A percentile compares a stretch with the other conserved stretches of the same genome.
These are phyloP conservation scores for Pachliopta kotzebuea DNA, from an alignment of 2,888 invertebrate species.

Conservation along the genomic window DNA sequence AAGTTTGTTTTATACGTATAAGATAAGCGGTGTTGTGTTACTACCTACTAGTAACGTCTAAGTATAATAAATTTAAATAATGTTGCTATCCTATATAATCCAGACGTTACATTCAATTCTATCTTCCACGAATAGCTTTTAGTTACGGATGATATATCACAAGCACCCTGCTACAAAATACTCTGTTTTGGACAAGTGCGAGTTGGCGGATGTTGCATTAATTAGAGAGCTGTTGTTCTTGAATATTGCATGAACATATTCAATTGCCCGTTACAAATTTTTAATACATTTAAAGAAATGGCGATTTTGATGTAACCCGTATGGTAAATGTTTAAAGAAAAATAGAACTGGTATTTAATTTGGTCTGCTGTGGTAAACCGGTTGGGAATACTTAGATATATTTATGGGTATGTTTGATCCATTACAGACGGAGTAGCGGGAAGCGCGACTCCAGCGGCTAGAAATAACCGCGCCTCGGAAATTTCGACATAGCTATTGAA, in stretches of 20 bases:
- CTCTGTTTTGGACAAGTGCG: too few species aligned
- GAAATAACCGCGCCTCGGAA: conserved; percentile 10
- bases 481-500: conserved; percentile 11
- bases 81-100: not conserved
- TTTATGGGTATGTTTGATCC: conserved; percentile 22
- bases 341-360: not conserved
- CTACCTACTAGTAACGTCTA: not conserved
- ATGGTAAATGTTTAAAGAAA: not conserved
- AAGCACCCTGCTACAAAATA: too few species aligned
- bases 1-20: not conserved
- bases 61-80: too few species aligned
- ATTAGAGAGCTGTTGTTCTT: too few species aligned
- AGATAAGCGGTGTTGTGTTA: not conserved
- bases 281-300: too few species aligned
- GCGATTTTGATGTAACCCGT: too few species aligned
- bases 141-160: too few species aligned
- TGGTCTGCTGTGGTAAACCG: conserved; percentile 9
- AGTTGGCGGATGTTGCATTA: too few species aligned
- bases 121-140: too few species aligned
- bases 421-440: conserved; percentile 20
- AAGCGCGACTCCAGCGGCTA: conserved; percentile 3
- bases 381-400: conserved; percentile 9
- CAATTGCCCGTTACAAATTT: too few species aligned
- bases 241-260: too few species aligned
- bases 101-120: too few species aligned